Evolutionary conservation across 2,113 vertebrate species (phyloP).

Genomic region (Melanotaenia duboulayi): DNA sequence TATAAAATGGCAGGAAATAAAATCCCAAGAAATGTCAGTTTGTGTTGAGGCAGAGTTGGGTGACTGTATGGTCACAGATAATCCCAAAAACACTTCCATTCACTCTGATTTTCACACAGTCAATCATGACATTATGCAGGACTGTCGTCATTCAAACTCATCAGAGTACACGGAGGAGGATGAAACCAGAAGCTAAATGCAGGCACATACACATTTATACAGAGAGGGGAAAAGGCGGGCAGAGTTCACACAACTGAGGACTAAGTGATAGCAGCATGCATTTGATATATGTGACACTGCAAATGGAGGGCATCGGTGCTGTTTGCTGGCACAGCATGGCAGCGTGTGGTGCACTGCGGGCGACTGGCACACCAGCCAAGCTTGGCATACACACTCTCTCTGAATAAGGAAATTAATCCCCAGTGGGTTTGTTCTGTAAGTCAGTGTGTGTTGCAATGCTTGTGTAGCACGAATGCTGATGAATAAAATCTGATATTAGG

Average conservation of each 20-base stretch:
- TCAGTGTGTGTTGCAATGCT: constrained; percentile 67
- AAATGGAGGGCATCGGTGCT: constrained; percentile 96
- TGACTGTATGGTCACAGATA: constrained; percentile 62
- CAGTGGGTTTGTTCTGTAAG: constrained; percentile 82
- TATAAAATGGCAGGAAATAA: constrained; percentile 43
- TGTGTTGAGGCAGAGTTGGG: constrained; percentile 48
- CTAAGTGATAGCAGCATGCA: constrained; percentile 89
- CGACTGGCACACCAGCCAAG: constrained; percentile 92
- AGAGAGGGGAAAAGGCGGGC: constrained; percentile 19
- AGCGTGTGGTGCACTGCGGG: constrained; percentile 94
- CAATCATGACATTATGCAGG: constrained; percentile 60
- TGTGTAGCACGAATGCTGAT: not conserved
- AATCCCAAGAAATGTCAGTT: constrained; percentile 51
- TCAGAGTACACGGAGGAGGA: constrained; percentile 31
- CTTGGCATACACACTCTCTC: constrained; percentile 85
- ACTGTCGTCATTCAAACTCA: constrained; percentile 61
- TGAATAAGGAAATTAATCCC: constrained; percentile 95
- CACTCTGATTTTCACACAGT: constrained; percentile 62
- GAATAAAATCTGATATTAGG: constrained; percentile 19
- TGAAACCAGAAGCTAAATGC: constrained; percentile 56
- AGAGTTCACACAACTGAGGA: constrained; percentile 65
- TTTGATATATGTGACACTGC: constrained; percentile 98
- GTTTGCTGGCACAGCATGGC: constrained; percentile 96
- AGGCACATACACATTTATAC: constrained; percentile 39
- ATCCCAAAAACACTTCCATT: constrained; percentile 63